Conservation (phyloP, 2,888 invertebrate genomes). For the Aphidoletes aphidimyza region DNA sequence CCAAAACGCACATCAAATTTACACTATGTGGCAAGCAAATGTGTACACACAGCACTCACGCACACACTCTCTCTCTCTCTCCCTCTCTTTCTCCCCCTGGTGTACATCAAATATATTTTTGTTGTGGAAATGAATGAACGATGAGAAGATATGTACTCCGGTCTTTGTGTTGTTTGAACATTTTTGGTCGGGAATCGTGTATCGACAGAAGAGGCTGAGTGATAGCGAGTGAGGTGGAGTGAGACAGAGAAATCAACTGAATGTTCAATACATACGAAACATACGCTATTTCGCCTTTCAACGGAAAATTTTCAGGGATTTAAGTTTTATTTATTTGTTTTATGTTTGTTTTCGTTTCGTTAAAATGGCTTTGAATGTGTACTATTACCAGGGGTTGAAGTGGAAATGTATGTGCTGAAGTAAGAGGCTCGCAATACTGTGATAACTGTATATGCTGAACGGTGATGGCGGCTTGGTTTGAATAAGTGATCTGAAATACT, state of each 20-base stretch:
- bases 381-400: not conserved
- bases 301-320: constrained; percentile 46
- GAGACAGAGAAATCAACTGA: not conserved
- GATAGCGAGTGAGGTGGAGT: not conserved
- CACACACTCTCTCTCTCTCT: not conserved
- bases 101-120: not conserved
- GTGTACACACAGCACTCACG: not conserved
- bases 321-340: constrained; percentile 54
- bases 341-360: constrained; percentile 52
- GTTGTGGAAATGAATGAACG: not conserved
- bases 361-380: constrained; percentile 53
- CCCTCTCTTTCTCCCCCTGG: not conserved
- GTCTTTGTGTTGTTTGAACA: not conserved
- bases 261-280: not conserved
- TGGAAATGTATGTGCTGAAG: not conserved
- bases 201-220: not conserved
- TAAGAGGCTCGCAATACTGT: too few species aligned
- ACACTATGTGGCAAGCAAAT: constrained; percentile 1
- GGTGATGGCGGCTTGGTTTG: not conserved
- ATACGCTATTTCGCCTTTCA: constrained; percentile 28
- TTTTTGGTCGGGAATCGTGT: too few species aligned
- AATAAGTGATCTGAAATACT: constrained; percentile 24
- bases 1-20: constrained; percentile 26
- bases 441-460: too few species aligned
- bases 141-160: not conserved